A percentile compares a stretch with the other conserved stretches of the same genome.
These are phyloP conservation scores for Pseudopodoces humilis DNA, from an alignment of 2,113 vertebrate genomes.

Conservation along the genomic window DNA sequence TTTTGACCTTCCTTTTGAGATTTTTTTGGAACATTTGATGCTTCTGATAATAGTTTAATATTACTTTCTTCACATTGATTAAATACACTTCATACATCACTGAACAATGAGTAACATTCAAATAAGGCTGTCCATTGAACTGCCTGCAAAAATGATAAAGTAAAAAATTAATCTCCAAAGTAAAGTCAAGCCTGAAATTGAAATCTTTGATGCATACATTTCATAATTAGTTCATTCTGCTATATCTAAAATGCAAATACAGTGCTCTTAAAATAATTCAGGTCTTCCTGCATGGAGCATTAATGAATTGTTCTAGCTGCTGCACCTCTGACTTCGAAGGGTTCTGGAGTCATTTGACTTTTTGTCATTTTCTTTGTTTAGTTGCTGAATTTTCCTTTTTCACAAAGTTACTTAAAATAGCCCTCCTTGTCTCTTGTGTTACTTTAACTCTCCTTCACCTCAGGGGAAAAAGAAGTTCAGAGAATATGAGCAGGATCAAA, in stretches of 20 bases:
- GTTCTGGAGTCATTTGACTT: neutral
- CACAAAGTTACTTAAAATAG: neutral
- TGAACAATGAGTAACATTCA: conserved; percentile 78
- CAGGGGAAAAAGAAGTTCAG: neutral
- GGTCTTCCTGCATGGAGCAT: conserved; percentile 36
- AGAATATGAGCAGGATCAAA: neutral
- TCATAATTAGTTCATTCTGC: conserved; percentile 82
- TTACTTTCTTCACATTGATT: conserved; percentile 80
- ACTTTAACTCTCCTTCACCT: neutral
- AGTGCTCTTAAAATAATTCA: conserved; percentile 66
- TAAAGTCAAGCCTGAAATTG: conserved; percentile 90
- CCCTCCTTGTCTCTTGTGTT: neutral
- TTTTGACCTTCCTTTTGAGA: conserved; percentile 75
- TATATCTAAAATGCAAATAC: conserved; percentile 74
- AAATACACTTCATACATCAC: conserved; percentile 79
- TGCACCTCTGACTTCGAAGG: neutral
- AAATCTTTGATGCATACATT: conserved; percentile 86
- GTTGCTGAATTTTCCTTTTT: neutral
- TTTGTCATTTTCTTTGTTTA: neutral
- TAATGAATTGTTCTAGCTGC: conserved; percentile 51
- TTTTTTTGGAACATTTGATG: conserved; percentile 73
- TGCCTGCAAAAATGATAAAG: conserved; percentile 80
- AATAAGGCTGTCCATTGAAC: conserved; percentile 75
- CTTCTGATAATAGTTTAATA: conserved; percentile 77
- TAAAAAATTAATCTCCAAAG: conserved; percentile 82